phyloP scores from a whole-genome alignment of 1,140 invertebrate species.

The Lysiphlebus fabarum region DNA sequence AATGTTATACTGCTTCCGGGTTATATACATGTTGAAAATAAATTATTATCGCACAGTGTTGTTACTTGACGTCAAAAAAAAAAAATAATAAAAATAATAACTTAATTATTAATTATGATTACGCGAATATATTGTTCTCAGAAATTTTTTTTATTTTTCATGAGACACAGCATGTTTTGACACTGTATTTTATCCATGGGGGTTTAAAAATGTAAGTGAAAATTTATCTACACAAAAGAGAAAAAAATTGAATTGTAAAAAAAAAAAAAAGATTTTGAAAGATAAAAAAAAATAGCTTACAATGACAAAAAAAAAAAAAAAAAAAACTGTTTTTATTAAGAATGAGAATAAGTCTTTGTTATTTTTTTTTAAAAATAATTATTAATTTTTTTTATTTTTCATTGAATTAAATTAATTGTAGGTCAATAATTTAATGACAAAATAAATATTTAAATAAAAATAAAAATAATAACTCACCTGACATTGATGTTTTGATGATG shows the following conservation, averaged over 20 bases:
- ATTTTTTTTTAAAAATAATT: no score
- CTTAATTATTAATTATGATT: conserved; percentile 45
- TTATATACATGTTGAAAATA: not conserved
- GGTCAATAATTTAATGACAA: no score
- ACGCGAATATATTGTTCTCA: conserved; percentile 34
- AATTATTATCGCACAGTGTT: not conserved
- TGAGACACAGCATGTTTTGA: no score
- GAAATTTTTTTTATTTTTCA: not conserved
- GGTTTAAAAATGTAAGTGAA: conserved; percentile 8
- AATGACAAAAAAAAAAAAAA: no score
- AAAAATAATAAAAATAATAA: not conserved
- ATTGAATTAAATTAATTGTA: no score
- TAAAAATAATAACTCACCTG: conserved; percentile 8
- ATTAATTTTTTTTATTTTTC: no score
- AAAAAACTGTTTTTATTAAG: not conserved
- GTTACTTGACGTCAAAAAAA: not conserved
- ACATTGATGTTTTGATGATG: conserved; percentile 9
- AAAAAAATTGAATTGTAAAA: not conserved
- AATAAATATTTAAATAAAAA: no score
- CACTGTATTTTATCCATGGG: not conserved
- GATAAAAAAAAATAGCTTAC: no score
- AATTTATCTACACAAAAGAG: not conserved
- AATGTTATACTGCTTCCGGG: not conserved
- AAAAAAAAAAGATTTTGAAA: conserved; percentile 10
- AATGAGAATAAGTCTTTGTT: not conserved